A percentile compares a stretch with the other conserved stretches of the same genome.
Conservation (phyloP, 2,797 vertebrate genomes). For the Vireo griseus region DNA sequence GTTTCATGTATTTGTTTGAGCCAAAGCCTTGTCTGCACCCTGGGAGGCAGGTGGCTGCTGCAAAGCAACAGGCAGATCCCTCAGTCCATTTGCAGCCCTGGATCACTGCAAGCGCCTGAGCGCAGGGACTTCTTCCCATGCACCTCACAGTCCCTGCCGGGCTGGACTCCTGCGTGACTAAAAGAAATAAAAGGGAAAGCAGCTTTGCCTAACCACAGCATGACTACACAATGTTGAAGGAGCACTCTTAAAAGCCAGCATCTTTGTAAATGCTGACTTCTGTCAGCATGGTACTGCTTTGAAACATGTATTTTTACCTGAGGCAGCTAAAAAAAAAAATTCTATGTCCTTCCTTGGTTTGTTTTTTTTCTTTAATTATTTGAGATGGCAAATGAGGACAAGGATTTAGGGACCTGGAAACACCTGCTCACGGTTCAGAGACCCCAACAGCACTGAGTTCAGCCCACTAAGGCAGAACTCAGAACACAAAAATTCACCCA, state of each 20-base stretch:
- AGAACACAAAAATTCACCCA: not conserved
- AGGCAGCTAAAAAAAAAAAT: not conserved
- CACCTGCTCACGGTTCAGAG: not conserved
- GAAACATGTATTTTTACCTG: not conserved
- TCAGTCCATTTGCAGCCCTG: not conserved
- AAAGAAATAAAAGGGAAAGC: not conserved
- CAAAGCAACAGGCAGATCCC: not conserved
- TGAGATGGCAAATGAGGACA: not conserved
- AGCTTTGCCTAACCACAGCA: not conserved
- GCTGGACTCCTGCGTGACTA: accelerated
- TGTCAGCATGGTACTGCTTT: not conserved
- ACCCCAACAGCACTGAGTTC: not conserved
- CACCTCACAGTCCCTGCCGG: not conserved
- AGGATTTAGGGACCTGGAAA: not conserved
- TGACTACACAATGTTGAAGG: not conserved
- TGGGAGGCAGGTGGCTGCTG: not conserved
- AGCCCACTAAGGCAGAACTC: not conserved
- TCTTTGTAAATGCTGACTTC: not conserved
- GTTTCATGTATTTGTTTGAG: not conserved
- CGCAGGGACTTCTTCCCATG: accelerated
- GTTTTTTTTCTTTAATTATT: not conserved
- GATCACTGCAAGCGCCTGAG: not conserved
- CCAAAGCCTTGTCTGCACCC: not conserved
- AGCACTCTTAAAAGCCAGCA: not conserved
- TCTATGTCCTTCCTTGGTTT: not conserved